Base-by-base conservation (phyloP, 1,140 invertebrate genomes). In the Conopomorpha cramerella region DNA sequence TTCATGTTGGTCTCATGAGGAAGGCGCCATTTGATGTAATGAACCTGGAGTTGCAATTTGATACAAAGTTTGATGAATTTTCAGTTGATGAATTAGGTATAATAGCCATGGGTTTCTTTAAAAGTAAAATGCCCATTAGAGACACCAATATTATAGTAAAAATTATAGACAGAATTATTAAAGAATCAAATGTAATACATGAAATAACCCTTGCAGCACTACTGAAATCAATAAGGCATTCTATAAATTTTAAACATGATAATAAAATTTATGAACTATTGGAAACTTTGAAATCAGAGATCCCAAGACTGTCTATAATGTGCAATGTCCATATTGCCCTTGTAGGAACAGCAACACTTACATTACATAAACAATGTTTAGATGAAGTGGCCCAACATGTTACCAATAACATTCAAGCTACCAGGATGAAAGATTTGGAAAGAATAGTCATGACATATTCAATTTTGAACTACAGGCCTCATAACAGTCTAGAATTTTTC, bases 351-450 rank as follows among this genome's bases (percentile, higher is more conserved):
- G 51, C 57, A 14, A 51, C 66, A 16, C 54, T 68, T 27, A 44
- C 78, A 11, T 62, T 77, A 25, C 67, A 82, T 42, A 37, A 77
- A 44, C 27, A 46, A 8, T 58, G 79, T 31, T 48, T 77, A 16
- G 35, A 46, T 33, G 40, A 36, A 31, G 65, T 81, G 39, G 49
- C 73, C 10, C 34, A 62, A 23, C 66, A 40, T 52, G 61, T 61
- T 32, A 26, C 52, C 3, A 33, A 41, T 26, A 38, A 40, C n/a
- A 58, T 79, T 4, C 34, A 50, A 27, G 30, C 49, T 15, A 47
- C 76, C 0, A 77, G 84, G 46, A 13, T 86, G 25, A 87, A 88
- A 70, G 85, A 88, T 50, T 57, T 86, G 2, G 85, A 87, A 76
- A 72, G 84, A 49, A 37, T 86, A 8, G 45, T 80, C n/a, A 65